phyloP scores from a whole-genome alignment of 2,888 invertebrate genomes.

The Synanthedon formicaeformis region DNA sequence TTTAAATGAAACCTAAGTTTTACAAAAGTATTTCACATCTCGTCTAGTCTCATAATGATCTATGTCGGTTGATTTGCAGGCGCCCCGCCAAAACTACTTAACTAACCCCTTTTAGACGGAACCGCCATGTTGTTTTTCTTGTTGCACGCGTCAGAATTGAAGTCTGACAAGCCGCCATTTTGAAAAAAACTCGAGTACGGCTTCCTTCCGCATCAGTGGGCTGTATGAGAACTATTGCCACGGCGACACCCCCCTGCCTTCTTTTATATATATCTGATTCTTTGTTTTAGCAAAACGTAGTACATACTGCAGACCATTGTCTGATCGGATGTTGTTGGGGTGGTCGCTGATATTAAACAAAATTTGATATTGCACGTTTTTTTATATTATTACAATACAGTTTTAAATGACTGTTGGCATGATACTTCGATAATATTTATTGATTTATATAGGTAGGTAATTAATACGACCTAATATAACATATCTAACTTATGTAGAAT shows the following conservation, averaged over 20 bases:
- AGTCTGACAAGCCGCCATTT: conserved; percentile 65
- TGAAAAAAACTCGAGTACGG: conserved; percentile 65
- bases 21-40: not conserved
- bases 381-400: too few relatives aligned
- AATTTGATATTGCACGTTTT: too few relatives aligned
- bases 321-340: conserved; percentile 18
- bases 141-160: conserved; percentile 48
- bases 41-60: not conserved
- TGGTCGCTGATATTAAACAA: not conserved
- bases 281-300: conserved; percentile 58
- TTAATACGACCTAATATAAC: too few relatives aligned
- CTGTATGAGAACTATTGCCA: conserved; percentile 59
- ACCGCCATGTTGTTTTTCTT: conserved; percentile 59
- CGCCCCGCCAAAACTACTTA: conserved; percentile 22
- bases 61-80: not conserved
- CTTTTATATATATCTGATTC: conserved; percentile 63
- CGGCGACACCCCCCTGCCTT: conserved; percentile 58
- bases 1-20: too few relatives aligned
- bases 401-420: too few relatives aligned
- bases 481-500: too few relatives aligned
- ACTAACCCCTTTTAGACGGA: conserved; percentile 31
- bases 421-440: too few relatives aligned
- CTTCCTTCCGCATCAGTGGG: conserved; percentile 66
- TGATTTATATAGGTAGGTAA: too few relatives aligned
- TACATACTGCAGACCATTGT: conserved; percentile 57